Evolutionary conservation across 2,888 invertebrate species (phyloP), one percentile per base, ranked within the genome.

Genomic region (Heliconius erato): DNA sequence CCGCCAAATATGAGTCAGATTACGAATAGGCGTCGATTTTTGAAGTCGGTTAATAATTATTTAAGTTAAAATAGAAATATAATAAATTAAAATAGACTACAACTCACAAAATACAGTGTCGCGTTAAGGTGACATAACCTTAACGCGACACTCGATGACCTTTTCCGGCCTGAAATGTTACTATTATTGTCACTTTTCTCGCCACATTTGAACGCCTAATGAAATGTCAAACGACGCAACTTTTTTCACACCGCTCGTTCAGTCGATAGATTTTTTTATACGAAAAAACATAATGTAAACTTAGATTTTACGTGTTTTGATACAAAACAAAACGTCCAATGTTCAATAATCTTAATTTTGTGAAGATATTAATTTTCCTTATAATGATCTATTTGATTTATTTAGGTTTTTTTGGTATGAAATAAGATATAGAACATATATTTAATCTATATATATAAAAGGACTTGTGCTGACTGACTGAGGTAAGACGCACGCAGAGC

Each of bases 171-270:
- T 7, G 16, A 72, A 63, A 49, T 67, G 71, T 74, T 65, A 68
- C 68, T 16, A n/a, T 74, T 63, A 83, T 79, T 77, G 71, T 63
- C 79, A 74, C 74, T 79, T 81, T 81, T 67, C 54, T 35, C 72
- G 81, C 68, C 68, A 83, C 79, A 81, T 83, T 83, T 69, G 44
- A 81, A 69, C 74, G 69, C 63, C n/a, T 59, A 81, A 81, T 77
- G 81, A 77, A 81, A 77, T 71, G 76, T 77, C 76, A 77, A 69
- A 26, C 69, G 54, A 59, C 67, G 28, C 28, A 44, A 49, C 40
- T 74, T 81, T 78, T 79, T 74, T 59, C 54, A 44, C 65, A 6
- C 35, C 35, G 49, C 19, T 54, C 19, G 2, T 7, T 54, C 0
- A 9, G 54, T 23, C 23, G 54, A 23, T 54, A 54, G 54, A 19